phyloP scores from a whole-genome alignment of 2,888 invertebrate species.

The Belgica antarctica region DNA sequence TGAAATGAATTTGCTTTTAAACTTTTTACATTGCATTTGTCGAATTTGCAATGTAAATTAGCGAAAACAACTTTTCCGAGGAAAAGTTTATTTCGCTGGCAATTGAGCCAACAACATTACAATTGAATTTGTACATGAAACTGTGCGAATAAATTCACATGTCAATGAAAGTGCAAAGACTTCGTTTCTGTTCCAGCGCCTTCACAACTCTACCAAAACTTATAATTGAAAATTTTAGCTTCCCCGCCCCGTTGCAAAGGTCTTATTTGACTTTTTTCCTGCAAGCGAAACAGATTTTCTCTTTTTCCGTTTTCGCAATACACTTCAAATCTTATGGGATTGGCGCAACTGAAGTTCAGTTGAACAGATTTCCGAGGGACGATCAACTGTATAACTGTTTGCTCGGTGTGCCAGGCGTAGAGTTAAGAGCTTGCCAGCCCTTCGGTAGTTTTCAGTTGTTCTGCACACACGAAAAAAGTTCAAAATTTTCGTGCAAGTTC shows the following conservation, averaged over 20 bases:
- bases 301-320: background rate
- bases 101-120: background rate
- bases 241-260: too few relatives aligned
- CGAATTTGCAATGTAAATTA: too few relatives aligned
- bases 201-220: background rate
- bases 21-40: constrained; percentile 10
- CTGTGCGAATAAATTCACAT: background rate
- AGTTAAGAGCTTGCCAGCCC: background rate
- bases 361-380: background rate
- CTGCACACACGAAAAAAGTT: background rate
- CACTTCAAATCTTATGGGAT: background rate
- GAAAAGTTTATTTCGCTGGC: background rate
- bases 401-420: background rate
- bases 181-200: background rate
- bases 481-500: constrained; percentile 2
- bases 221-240: constrained; percentile 23
- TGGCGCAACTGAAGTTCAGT: background rate
- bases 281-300: background rate
- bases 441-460: background rate
- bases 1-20: background rate
- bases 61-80: background rate
- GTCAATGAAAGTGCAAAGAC: background rate
- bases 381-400: background rate
- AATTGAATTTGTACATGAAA: background rate
- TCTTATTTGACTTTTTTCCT: background rate